These are phyloP conservation scores for Aegypius monachus DNA, from an alignment of 2,113 vertebrate genomes.

Conservation along the genomic window DNA sequence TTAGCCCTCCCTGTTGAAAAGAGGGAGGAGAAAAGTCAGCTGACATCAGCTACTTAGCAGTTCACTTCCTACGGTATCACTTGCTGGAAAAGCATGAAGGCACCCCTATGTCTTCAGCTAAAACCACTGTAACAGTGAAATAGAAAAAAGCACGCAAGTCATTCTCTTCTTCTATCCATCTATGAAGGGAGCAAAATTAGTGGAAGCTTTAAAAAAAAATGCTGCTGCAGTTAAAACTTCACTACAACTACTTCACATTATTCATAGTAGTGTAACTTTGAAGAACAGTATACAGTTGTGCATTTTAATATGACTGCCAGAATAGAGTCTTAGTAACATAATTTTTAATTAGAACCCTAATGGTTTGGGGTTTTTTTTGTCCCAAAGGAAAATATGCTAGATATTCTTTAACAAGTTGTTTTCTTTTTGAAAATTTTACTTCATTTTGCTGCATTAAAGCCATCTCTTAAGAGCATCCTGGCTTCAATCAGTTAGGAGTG, in stretches of 20 bases:
- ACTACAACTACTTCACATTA: neutral
- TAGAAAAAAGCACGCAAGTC: neutral
- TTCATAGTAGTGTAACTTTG: neutral
- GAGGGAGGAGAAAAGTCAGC: neutral
- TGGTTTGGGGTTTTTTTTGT: neutral
- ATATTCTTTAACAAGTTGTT: neutral
- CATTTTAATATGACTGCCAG: neutral
- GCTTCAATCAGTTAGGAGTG: neutral
- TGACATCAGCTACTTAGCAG: neutral
- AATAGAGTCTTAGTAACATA: neutral
- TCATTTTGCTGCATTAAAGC: neutral
- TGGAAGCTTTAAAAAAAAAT: neutral
- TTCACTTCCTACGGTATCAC: neutral
- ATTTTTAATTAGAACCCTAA: neutral
- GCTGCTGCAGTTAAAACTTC: neutral
- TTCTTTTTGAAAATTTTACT: neutral
- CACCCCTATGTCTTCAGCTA: neutral
- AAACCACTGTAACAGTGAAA: neutral
- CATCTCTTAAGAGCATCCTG: neutral
- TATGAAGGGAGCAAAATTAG: neutral
- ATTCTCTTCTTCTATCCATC: neutral
- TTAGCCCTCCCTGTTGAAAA: neutral
- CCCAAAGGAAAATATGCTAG: neutral
- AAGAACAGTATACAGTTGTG: neutral
- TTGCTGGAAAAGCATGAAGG: neutral